phyloP scores from a whole-genome alignment of 2,888 invertebrate species.

The Liopterus haemorrhoidalis region DNA sequence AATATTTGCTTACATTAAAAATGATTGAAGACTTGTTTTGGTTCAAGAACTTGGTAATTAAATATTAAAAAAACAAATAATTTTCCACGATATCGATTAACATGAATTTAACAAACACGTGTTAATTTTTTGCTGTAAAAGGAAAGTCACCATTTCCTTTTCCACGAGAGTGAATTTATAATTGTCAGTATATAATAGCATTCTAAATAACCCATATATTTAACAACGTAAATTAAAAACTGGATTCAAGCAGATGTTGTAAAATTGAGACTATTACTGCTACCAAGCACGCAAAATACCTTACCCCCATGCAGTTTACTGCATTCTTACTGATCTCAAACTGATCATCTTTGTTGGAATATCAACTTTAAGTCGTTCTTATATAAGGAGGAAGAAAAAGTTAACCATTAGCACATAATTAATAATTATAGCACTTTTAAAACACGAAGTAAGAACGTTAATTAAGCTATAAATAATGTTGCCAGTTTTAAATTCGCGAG shows the following conservation, averaged over 20 bases:
- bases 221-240: conserved; percentile 19
- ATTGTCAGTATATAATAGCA: conserved; percentile 22
- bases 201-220: conserved; percentile 19
- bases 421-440: conserved; percentile 24
- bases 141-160: no score
- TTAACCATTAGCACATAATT: conserved; percentile 19
- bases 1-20: no score
- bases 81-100: no score
- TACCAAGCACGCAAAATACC: conserved; percentile 10
- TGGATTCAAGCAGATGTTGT: conserved; percentile 22
- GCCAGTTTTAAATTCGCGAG: conserved; percentile 16
- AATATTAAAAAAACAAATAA: no score
- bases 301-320: conserved; percentile 18
- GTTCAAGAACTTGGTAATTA: no score
- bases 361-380: conserved; percentile 3
- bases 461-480: conserved; percentile 23
- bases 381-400: conserved; percentile 6
- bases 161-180: no score
- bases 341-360: no score
- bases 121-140: no score
- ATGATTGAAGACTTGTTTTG: no score
- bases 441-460: conserved; percentile 21
- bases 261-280: conserved; percentile 22
- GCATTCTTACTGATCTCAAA: conserved; percentile 19
- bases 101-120: no score